A percentile compares a stretch with the other conserved stretches of the same genome.
phyloP scores from a whole-genome alignment of 2,113 vertebrate genomes.

The Lophius piscatorius region DNA sequence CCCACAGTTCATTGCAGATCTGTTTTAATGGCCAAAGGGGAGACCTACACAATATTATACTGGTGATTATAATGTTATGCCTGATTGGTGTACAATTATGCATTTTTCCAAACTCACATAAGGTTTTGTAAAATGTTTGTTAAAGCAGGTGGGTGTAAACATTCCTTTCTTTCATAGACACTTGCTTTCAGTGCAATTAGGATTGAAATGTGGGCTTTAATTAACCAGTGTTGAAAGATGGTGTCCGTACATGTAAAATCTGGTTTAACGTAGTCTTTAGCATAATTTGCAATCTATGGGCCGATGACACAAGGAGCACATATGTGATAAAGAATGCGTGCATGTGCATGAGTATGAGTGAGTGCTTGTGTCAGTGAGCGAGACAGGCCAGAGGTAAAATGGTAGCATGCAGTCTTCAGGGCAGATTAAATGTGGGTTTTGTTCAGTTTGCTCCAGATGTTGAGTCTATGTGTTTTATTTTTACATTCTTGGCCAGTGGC shows the following conservation, averaged over 20 bases:
- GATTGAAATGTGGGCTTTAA: conserved; percentile 3
- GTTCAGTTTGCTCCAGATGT: conserved; percentile 99
- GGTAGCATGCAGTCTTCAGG: conserved; percentile 93
- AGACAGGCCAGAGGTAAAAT: conserved; percentile 88
- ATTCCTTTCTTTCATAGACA: neutral
- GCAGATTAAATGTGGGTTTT: conserved; percentile 99
- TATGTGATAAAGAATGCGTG: conserved; percentile 28
- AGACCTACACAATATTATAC: no score
- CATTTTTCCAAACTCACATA: neutral
- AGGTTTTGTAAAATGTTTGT: neutral
- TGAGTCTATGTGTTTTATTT: conserved; percentile 95
- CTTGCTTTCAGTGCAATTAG: neutral
- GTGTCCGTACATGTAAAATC: conserved; percentile 1
- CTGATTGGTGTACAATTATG: no score
- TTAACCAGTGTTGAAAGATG: conserved; percentile 7
- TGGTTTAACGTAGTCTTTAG: conserved; percentile 1
- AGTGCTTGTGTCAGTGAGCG: conserved; percentile 33
- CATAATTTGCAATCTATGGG: conserved; percentile 33
- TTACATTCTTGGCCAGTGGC: conserved; percentile 93
- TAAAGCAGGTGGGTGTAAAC: neutral
- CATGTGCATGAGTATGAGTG: conserved; percentile 12
- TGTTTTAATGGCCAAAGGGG: no score
- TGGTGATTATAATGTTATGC: no score
- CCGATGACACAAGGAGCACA: conserved; percentile 18
- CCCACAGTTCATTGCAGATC: no score